Percentiles rank a stretch among this genome's conserved stretches.
phyloP scores from a whole-genome alignment of 2,797 vertebrate species.

The Tangara arthus region DNA sequence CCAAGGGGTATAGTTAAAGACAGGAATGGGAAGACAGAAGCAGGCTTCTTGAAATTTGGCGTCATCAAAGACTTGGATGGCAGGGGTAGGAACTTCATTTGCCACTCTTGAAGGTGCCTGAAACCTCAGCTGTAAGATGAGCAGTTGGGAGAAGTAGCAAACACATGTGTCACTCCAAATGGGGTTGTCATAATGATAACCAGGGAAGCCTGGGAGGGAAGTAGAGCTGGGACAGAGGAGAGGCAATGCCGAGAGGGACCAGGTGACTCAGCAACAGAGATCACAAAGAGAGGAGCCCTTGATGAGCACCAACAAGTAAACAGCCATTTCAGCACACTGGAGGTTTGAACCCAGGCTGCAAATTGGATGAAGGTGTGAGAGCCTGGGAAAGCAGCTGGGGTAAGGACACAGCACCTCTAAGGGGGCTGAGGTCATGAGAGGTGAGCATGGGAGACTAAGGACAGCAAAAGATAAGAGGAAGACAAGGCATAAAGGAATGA shows the following conservation, averaged over 20 bases:
- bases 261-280: conserved; percentile 23
- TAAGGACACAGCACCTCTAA: background rate
- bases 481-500: background rate
- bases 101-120: background rate
- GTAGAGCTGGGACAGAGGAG: background rate
- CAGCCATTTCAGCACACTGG: background rate
- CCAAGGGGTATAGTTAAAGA: background rate
- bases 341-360: background rate
- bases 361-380: background rate
- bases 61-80: background rate
- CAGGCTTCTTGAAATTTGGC: background rate
- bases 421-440: background rate
- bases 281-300: conserved; percentile 9
- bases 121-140: background rate
- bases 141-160: background rate
- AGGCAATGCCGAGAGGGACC: background rate
- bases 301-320: background rate
- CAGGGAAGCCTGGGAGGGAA: background rate
- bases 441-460: background rate
- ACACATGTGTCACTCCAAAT: background rate
- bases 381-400: background rate
- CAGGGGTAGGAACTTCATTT: background rate
- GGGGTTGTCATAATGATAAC: background rate
- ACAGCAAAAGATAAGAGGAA: background rate
- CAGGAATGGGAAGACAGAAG: background rate